Conservation (phyloP, 2,888 invertebrate genomes). For the Lapara coniferarum region DNA sequence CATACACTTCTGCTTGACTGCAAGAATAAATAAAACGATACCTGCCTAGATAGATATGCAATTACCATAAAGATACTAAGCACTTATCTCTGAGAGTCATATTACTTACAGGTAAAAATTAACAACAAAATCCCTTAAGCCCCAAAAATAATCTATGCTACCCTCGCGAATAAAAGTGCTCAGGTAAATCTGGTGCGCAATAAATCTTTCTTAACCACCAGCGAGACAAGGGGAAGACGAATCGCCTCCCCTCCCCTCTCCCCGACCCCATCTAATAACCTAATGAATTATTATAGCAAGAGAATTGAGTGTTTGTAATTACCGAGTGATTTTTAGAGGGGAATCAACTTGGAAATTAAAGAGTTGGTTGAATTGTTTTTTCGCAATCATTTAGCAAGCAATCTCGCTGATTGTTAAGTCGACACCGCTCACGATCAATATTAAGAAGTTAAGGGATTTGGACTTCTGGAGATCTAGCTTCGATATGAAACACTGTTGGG, state of each 20-base stretch:
- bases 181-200: slow-evolving; percentile 57
- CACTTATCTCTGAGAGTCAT: not conserved
- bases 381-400: not conserved
- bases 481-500: too few relatives aligned
- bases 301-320: slow-evolving; percentile 19
- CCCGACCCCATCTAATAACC: slow-evolving; percentile 18
- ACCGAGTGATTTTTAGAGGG: slow-evolving; percentile 9
- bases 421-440: too few relatives aligned
- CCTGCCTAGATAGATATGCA: not conserved
- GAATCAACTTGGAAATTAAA: not conserved
- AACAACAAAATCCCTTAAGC: slow-evolving; percentile 25
- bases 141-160: slow-evolving; percentile 43
- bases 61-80: too few relatives aligned
- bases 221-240: slow-evolving; percentile 50
- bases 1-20: too few relatives aligned
- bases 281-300: slow-evolving; percentile 24
- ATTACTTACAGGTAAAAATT: not conserved
- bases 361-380: not conserved
- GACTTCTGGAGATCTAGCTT: too few relatives aligned
- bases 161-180: slow-evolving; percentile 54
- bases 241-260: slow-evolving; percentile 34
- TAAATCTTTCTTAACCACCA: slow-evolving; percentile 53
- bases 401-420: too few relatives aligned
- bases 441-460: too few relatives aligned
- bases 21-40: not conserved